Conservation (phyloP, 2,797 vertebrate species). For the Sciurus carolinensis region DNA sequence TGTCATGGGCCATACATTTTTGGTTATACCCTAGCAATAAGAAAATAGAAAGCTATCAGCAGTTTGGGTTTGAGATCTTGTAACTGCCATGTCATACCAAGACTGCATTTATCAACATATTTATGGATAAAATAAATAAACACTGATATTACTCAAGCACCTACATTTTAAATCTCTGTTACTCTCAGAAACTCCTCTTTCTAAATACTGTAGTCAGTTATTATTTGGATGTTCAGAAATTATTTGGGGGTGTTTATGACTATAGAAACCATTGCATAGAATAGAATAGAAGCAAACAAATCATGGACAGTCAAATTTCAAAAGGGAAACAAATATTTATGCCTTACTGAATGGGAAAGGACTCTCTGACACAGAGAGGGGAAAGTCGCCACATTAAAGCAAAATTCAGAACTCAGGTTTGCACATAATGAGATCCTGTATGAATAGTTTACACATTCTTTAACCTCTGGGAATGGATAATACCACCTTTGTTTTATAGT, state of each 20-base stretch:
- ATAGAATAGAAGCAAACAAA: background rate
- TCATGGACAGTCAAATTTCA: background rate
- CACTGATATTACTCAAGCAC: background rate
- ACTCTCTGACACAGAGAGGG: background rate
- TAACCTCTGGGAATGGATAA: background rate
- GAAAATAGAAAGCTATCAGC: background rate
- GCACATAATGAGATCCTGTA: background rate
- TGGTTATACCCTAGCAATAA: background rate
- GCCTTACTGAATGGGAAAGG: background rate
- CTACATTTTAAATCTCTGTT: background rate
- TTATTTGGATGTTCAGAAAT: background rate
- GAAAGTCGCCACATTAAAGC: background rate
- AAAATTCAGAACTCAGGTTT: background rate
- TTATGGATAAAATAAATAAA: background rate
- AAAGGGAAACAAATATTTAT: background rate
- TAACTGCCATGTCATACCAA: background rate
- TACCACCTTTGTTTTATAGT: background rate
- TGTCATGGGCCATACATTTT: too few species aligned
- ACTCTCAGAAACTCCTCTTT: background rate
- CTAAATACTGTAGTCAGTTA: background rate
- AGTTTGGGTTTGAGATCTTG: background rate
- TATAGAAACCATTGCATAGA: too few species aligned
- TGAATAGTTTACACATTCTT: background rate
- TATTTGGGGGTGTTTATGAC: background rate
- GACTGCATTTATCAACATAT: background rate